phyloP scores from a whole-genome alignment of 2,797 vertebrate genomes.

The Prunella strophiata region DNA sequence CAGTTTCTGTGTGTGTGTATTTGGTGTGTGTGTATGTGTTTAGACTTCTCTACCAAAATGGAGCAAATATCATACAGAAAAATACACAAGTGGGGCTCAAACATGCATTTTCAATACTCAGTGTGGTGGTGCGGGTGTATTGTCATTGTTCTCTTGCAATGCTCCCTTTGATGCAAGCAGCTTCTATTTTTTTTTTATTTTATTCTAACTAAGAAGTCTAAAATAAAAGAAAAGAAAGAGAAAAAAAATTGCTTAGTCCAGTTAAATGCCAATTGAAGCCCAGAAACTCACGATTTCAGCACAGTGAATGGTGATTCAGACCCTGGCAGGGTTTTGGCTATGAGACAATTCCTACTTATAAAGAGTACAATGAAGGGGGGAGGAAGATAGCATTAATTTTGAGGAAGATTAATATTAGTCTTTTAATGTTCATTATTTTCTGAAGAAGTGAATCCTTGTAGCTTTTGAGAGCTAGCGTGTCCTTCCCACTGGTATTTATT shows the following conservation, averaged over 20 bases:
- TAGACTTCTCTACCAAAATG: neutral
- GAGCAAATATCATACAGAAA: neutral
- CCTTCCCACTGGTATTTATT: constrained; percentile 67
- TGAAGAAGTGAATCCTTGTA: constrained; percentile 38
- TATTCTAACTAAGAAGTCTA: constrained; percentile 30
- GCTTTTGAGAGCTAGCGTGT: constrained; percentile 36
- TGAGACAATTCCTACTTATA: constrained; percentile 69
- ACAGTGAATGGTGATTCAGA: constrained; percentile 69
- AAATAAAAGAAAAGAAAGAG: neutral
- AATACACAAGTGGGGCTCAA: neutral
- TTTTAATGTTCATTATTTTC: constrained; percentile 34
- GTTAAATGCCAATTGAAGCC: constrained; percentile 43
- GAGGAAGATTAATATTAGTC: constrained; percentile 63
- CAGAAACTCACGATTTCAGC: constrained; percentile 62
- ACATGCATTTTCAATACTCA: constrained; percentile 2
- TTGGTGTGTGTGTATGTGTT: neutral
- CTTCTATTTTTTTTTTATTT: neutral
- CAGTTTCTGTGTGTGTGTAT: neutral
- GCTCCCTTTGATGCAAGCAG: neutral
- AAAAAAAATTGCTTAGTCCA: neutral
- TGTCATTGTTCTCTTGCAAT: constrained; percentile 36
- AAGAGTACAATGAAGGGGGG: constrained; percentile 42
- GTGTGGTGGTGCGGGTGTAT: neutral
- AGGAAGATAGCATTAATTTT: constrained; percentile 58
- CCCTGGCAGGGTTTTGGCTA: constrained; percentile 65